These are phyloP conservation scores for Electrona antarctica DNA, from an alignment of 2,113 vertebrate species.

Conservation along the genomic window DNA sequence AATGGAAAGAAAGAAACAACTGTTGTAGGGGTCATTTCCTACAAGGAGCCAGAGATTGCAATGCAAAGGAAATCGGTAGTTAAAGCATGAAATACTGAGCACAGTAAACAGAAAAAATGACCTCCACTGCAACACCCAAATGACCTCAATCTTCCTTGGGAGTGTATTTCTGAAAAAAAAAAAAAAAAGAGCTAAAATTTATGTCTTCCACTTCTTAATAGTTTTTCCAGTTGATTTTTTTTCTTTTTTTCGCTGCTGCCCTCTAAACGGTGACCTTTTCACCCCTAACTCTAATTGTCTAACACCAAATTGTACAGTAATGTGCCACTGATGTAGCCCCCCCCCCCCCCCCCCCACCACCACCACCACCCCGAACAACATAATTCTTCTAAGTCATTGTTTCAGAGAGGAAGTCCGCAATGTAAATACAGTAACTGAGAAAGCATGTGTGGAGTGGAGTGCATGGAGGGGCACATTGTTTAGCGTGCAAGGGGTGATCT, in stretches of 20 bases:
- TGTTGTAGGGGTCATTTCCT: slow-evolving; percentile 79
- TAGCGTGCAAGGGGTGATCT: slow-evolving; percentile 59
- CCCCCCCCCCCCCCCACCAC: background rate
- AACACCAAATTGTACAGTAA: slow-evolving; percentile 73
- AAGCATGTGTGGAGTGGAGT: slow-evolving; percentile 81
- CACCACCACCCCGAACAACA: slow-evolving; percentile 56
- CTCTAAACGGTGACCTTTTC: slow-evolving; percentile 75
- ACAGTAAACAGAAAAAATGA: slow-evolving; percentile 79
- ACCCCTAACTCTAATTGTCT: slow-evolving; percentile 78
- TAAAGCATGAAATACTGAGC: slow-evolving; percentile 83
- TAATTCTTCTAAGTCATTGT: slow-evolving; percentile 90
- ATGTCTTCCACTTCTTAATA: slow-evolving; percentile 86
- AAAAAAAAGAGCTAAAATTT: slow-evolving; percentile 77
- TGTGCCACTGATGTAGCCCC: slow-evolving; percentile 55
- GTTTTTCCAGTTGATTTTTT: slow-evolving; percentile 82
- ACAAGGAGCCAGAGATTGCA: slow-evolving; percentile 75
- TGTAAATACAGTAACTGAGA: slow-evolving; percentile 92
- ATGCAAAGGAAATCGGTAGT: slow-evolving; percentile 84
- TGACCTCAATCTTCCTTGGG: slow-evolving; percentile 85
- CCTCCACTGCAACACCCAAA: slow-evolving; percentile 80
- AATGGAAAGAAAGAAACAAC: slow-evolving; percentile 79
- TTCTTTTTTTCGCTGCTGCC: slow-evolving; percentile 57
- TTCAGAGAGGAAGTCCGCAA: slow-evolving; percentile 91
- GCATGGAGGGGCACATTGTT: slow-evolving; percentile 57
- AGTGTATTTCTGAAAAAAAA: slow-evolving; percentile 74